Conservation (phyloP, 2,888 invertebrate species). For the Coelopa pilipes region DNA sequence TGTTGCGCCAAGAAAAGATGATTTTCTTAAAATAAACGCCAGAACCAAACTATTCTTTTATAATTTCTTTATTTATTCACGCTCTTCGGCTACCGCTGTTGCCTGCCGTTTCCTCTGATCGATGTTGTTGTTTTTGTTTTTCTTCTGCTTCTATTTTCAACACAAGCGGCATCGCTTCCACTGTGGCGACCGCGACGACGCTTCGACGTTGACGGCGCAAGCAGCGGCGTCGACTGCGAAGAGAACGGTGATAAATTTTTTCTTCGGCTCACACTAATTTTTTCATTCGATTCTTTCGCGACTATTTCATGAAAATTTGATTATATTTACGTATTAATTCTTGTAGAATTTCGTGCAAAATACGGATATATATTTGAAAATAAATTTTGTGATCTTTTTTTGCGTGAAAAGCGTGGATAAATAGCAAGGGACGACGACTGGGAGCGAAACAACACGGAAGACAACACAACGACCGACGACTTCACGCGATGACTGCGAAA, state of each 20-base stretch:
- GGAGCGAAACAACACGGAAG: background rate
- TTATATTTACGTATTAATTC: background rate
- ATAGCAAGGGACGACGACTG: conserved; percentile 9
- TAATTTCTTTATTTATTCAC: too few relatives aligned
- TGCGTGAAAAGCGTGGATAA: conserved; percentile 23
- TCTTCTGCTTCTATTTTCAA: conserved; percentile 16
- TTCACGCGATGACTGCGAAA: conserved; percentile 15
- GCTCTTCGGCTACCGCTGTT: too few relatives aligned
- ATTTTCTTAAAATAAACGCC: too few relatives aligned
- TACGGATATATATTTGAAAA: background rate
- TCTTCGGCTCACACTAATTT: background rate
- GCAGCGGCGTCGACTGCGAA: background rate
- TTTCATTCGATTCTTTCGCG: background rate
- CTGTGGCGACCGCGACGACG: conserved; percentile 4
- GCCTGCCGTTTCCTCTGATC: too few relatives aligned
- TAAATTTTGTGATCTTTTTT: conserved; percentile 19
- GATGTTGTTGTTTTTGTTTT: background rate
- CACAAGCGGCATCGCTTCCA: background rate
- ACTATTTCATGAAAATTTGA: background rate
- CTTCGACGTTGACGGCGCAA: conserved; percentile 9
- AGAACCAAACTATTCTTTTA: too few relatives aligned
- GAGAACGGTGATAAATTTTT: background rate
- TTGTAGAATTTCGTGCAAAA: background rate
- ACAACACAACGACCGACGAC: conserved; percentile 9
- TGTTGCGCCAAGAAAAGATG: too few relatives aligned